Percentiles rank a stretch among this genome's conserved stretches.
These are phyloP conservation scores for Protonemura montana DNA, from an alignment of 2,888 invertebrate genomes.

Conservation along the genomic window DNA sequence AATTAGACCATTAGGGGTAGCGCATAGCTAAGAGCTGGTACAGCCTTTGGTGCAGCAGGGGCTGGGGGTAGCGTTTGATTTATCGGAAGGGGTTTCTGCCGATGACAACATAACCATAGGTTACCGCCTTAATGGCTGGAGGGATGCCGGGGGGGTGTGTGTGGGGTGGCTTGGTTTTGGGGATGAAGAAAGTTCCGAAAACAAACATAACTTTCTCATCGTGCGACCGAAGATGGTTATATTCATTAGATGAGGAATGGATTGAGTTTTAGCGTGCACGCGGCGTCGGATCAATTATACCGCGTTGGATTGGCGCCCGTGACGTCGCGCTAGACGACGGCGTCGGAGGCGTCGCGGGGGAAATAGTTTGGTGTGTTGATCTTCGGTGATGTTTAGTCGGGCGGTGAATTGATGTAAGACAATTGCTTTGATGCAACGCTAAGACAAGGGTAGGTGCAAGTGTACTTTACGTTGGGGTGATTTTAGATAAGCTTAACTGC, in stretches of 20 bases:
- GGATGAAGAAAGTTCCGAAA: constrained; percentile 34
- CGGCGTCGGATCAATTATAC: not conserved
- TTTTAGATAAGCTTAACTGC: no score
- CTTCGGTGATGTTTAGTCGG: not conserved
- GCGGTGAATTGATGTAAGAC: not conserved
- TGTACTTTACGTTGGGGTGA: no score
- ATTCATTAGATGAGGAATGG: constrained; percentile 40
- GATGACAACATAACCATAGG: constrained; percentile 49
- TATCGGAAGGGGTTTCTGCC: constrained; percentile 47
- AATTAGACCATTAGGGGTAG: constrained; percentile 57
- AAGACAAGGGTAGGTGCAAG: not conserved
- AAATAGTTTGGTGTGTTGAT: not conserved
- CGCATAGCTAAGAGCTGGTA: constrained; percentile 43
- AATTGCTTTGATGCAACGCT: not conserved
- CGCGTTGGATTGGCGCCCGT: not conserved
- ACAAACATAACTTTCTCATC: constrained; percentile 47
- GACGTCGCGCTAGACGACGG: not conserved
- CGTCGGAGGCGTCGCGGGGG: not conserved
- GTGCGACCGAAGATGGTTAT: constrained; percentile 37
- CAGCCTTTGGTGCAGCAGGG: constrained; percentile 41
- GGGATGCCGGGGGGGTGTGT: constrained; percentile 13
- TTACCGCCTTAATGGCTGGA: constrained; percentile 46
- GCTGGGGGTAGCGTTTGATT: constrained; percentile 47
- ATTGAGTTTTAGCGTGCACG: constrained; percentile 26
- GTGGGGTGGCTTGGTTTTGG: not conserved